A percentile compares a stretch with the other conserved stretches of the same genome.
These are phyloP conservation scores for Drosophila vallismaia DNA, from an alignment of 2,888 invertebrate genomes.

Conservation along the genomic window DNA sequence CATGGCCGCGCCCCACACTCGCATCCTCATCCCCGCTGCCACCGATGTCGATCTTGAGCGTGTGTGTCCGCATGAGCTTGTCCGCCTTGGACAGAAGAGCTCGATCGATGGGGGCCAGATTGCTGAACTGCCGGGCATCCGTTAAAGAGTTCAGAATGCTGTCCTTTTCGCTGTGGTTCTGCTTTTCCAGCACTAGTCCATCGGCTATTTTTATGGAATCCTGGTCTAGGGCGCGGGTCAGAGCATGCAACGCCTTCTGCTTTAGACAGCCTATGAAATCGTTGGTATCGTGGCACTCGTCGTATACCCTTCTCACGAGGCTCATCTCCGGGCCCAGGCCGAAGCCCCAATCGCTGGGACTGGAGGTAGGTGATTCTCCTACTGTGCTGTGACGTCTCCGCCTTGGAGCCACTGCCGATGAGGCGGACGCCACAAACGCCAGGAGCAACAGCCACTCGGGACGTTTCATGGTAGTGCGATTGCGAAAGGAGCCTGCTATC, in stretches of 20 bases:
- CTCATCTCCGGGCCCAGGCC: slow-evolving; percentile 85
- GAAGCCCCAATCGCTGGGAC: slow-evolving; percentile 39
- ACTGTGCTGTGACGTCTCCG: slow-evolving; percentile 57
- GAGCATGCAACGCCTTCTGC: slow-evolving; percentile 86
- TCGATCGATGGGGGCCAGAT: slow-evolving; percentile 86
- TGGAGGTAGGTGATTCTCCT: slow-evolving; percentile 1
- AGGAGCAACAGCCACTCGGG: slow-evolving; percentile 68
- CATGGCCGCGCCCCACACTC: slow-evolving; percentile 60
- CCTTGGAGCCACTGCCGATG: slow-evolving; percentile 54
- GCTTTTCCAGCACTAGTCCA: slow-evolving; percentile 86
- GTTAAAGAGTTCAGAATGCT: slow-evolving; percentile 83
- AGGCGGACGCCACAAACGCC: slow-evolving; percentile 53
- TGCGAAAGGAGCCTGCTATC: slow-evolving; percentile 14
- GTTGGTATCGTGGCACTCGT: slow-evolving; percentile 87
- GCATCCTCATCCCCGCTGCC: slow-evolving; percentile 38
- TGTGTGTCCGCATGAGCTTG: slow-evolving; percentile 87
- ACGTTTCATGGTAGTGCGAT: slow-evolving; percentile 53
- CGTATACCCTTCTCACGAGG: slow-evolving; percentile 87
- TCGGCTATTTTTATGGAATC: slow-evolving; percentile 87
- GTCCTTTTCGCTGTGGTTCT: slow-evolving; percentile 85
- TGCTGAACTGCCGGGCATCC: slow-evolving; percentile 86
- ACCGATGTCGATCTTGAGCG: slow-evolving; percentile 86
- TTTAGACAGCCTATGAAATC: slow-evolving; percentile 87
- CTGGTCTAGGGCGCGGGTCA: slow-evolving; percentile 87
- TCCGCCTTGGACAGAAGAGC: slow-evolving; percentile 84